Base-by-base conservation (phyloP, 30 jellyfish, hydroid and myxozoan species). In the Turritopsis rubra region DNA sequence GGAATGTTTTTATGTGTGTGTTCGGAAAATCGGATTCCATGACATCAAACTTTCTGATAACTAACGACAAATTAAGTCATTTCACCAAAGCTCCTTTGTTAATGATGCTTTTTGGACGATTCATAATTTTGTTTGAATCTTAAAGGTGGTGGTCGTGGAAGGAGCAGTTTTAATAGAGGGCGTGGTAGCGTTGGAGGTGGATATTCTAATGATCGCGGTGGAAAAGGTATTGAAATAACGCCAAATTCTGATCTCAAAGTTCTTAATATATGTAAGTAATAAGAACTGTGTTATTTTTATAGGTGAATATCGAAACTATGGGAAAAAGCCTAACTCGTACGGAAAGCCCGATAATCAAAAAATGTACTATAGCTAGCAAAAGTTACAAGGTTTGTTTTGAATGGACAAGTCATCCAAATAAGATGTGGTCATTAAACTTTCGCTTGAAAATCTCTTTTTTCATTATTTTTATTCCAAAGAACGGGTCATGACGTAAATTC, bases 321-420 rank as follows among this genome's bases (percentile, higher is more conserved):
- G 89, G 21, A 88, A 83, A 18, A 52, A 52, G 19, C 29, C 54
- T n/a, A n/a, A n/a, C n/a, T n/a, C n/a, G 20, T 41, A 41, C 60
- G 60, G 60, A 41, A 41, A 41, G 13, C 89, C 18, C 30, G 79
- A 85, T 21, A 85, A 78, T 26, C 85, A 82, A 1, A 88, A 88
- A 82, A 71, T 88, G 83, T 88, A 88, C 65, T 82, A 54, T 79
- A 88, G 96, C 28, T 88, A 54, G 73, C 22, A 21, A 41, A 3
- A n/a, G n/a, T n/a, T n/a, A n/a, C n/a, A n/a, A 0, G 20, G 60
- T 41, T 41, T 3, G 60, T 41, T 41, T 13, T 41, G 5, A 41
- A 41, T 13, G 13, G 60, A n/a, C n/a, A n/a, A n/a, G n/a, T 5
- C 60, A 41, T 41, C 60, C 13, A 41, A 41, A 41, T 41, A 3